Percentiles rank a stretch among this genome's conserved stretches.
phyloP scores from a whole-genome alignment of 1,140 invertebrate species.

The Anastatus disparis region DNA sequence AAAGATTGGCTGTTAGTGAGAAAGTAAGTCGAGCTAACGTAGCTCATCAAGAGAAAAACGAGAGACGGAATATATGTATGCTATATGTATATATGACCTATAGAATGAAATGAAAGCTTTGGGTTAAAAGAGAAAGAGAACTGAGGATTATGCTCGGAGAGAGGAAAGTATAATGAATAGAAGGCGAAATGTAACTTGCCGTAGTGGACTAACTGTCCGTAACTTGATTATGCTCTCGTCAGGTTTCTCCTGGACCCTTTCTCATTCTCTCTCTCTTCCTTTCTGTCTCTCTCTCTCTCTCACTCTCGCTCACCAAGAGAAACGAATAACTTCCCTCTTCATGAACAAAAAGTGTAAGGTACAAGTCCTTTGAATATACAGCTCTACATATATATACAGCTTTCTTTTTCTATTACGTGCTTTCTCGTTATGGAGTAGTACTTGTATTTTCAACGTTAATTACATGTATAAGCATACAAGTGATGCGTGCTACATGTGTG shows the following conservation, averaged over 20 bases:
- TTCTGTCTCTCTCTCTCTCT: neutral
- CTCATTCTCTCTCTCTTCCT: neutral
- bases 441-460: slow-evolving; percentile 22
- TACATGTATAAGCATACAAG: neutral
- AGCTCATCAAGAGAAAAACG: slow-evolving; percentile 11
- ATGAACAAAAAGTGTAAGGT: neutral
- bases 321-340: too few relatives aligned
- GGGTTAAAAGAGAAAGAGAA: too few relatives aligned
- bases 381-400: neutral
- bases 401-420: neutral
- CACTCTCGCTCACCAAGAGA: neutral
- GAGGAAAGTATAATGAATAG: slow-evolving; percentile 34
- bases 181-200: slow-evolving; percentile 18
- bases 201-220: slow-evolving; percentile 24
- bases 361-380: neutral
- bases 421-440: neutral
- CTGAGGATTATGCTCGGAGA: slow-evolving; percentile 12
- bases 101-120: slow-evolving; percentile 25
- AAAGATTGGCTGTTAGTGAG: too few relatives aligned
- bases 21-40: too few relatives aligned
- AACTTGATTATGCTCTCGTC: slow-evolving; percentile 32
- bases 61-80: too few relatives aligned
- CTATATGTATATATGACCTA: too few relatives aligned
- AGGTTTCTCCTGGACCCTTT: neutral
- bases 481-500: neutral